These are phyloP conservation scores for Tenrec ecaudatus DNA, from an alignment of 2,113 vertebrate species.

Conservation along the genomic window DNA sequence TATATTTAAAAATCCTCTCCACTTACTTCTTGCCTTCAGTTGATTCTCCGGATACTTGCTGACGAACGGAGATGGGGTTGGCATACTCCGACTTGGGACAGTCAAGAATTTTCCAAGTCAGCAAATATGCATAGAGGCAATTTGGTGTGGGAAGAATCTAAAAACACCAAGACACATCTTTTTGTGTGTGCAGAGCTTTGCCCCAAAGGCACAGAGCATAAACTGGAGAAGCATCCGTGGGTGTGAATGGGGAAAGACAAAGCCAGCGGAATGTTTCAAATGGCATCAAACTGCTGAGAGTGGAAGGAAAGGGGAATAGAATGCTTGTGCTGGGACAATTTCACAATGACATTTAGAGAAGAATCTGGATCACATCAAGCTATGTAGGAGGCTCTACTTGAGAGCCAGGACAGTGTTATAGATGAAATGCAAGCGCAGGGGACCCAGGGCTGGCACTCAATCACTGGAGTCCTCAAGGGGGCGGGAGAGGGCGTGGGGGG, in stretches of 20 bases:
- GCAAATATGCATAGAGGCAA: background rate
- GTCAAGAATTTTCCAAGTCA: background rate
- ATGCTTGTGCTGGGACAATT: background rate
- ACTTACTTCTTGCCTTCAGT: background rate
- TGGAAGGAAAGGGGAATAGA: background rate
- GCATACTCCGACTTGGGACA: background rate
- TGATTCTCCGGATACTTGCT: background rate
- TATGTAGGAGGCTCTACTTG: background rate
- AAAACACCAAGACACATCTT: background rate
- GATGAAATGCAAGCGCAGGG: background rate
- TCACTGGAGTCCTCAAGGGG: background rate
- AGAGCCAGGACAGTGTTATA: background rate
- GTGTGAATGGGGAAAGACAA: background rate
- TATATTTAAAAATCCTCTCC: background rate
- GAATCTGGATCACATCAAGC: constrained; percentile 16
- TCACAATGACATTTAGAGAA: background rate
- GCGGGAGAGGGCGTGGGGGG: background rate
- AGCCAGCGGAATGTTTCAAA: background rate
- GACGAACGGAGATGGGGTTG: background rate
- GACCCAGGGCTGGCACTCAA: background rate
- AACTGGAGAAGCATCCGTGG: background rate
- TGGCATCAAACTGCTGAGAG: background rate
- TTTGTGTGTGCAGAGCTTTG: background rate
- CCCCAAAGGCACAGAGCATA: accelerated
- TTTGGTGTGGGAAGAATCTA: background rate